These are phyloP conservation scores for Lordiphosa clarofinis DNA, from an alignment of 1,140 invertebrate species.

Conservation along the genomic window DNA sequence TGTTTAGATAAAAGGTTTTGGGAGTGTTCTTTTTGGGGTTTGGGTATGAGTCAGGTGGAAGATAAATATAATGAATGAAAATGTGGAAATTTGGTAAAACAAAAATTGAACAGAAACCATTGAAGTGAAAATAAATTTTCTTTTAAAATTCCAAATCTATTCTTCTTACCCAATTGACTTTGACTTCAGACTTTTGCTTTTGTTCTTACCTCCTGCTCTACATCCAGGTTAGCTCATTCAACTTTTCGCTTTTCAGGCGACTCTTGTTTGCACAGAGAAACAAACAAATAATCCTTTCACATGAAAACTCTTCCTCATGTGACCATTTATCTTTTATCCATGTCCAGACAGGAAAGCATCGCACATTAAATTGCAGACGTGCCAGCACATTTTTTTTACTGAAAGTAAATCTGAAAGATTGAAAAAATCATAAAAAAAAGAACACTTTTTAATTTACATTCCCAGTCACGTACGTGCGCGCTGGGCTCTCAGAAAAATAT, in stretches of 20 bases:
- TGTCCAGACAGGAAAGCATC: conserved; percentile 9
- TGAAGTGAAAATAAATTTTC: too few relatives aligned
- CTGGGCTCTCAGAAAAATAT: not conserved
- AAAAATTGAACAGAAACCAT: too few relatives aligned
- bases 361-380: conserved; percentile 53
- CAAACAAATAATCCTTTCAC: conserved; percentile 21
- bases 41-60: too few relatives aligned
- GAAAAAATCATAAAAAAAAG: conserved; percentile 11
- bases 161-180: not conserved
- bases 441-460: conserved; percentile 45
- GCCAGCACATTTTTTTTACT: conserved; percentile 44
- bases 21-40: too few relatives aligned
- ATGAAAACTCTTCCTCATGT: conserved; percentile 11
- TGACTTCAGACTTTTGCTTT: not conserved
- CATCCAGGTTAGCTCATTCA: not conserved
- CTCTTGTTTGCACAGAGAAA: not conserved
- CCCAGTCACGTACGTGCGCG: conserved; percentile 43
- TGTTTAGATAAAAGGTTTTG: too few relatives aligned
- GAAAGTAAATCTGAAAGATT: conserved; percentile 47
- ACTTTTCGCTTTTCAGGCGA: conserved; percentile 20
- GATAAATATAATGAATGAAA: too few relatives aligned
- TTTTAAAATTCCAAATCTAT: not conserved
- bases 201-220: conserved; percentile 6
- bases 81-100: too few relatives aligned
- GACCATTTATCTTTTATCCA: not conserved